These are phyloP conservation scores for Acleris cristana DNA, from an alignment of 2,888 invertebrate genomes.

Conservation along the genomic window DNA sequence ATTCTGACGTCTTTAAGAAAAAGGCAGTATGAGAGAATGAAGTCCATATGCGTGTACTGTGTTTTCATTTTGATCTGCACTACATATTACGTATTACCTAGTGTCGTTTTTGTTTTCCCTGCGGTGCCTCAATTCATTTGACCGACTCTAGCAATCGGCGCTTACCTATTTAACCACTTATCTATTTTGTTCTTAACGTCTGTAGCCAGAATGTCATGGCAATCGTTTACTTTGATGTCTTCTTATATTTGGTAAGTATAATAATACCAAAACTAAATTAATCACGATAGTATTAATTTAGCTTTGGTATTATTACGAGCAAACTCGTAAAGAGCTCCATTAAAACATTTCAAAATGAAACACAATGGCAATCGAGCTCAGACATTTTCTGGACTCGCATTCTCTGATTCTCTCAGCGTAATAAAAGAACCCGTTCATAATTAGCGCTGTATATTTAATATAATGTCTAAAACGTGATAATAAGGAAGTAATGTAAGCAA, in stretches of 20 bases:
- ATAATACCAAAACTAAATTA: slow-evolving; percentile 4
- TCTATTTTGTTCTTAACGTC: no score
- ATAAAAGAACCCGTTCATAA: slow-evolving; percentile 74
- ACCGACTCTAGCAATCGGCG: no score
- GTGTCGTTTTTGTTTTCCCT: no score
- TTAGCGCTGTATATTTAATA: slow-evolving; percentile 79
- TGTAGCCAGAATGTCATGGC: no score
- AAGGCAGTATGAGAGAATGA: no score
- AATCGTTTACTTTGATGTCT: no score
- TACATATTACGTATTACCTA: no score
- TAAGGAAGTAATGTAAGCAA: slow-evolving; percentile 79
- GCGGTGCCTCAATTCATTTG: no score
- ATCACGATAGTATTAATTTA: slow-evolving; percentile 6
- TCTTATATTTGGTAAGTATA: background rate
- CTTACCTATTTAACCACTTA: no score
- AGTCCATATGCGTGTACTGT: no score
- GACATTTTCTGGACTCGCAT: slow-evolving; percentile 68
- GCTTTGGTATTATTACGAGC: background rate
- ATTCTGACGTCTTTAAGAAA: no score
- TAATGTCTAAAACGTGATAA: slow-evolving; percentile 76
- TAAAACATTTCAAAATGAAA: slow-evolving; percentile 25
- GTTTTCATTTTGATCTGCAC: no score
- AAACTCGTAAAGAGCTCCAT: slow-evolving; percentile 20
- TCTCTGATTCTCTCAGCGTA: slow-evolving; percentile 69
- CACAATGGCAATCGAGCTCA: slow-evolving; percentile 71